Evolutionary conservation across 2,888 invertebrate species (phyloP).

Genomic region (Teinopalpus imperialis): DNA sequence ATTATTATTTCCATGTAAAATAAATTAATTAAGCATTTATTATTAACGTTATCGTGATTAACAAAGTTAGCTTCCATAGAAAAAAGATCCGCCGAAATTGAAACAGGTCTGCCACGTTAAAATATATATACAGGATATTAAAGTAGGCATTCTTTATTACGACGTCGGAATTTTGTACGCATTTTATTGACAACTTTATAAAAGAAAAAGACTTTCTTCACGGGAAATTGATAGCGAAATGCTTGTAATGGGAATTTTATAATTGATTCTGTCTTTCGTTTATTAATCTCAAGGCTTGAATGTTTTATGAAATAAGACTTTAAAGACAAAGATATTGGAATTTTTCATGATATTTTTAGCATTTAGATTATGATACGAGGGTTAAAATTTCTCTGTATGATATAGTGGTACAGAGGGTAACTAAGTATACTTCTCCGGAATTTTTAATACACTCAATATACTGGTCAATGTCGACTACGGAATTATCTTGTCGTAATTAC

Average conservation of each 20-base stretch:
- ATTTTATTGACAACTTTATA: conserved; percentile 64
- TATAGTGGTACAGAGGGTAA: no score
- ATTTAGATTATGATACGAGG: no score
- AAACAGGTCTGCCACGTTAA: conserved; percentile 23
- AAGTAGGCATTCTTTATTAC: conserved; percentile 44
- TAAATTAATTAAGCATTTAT: no score
- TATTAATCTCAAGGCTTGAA: conserved; percentile 20
- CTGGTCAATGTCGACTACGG: no score
- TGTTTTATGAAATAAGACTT: conserved; percentile 19
- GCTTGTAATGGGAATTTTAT: conserved; percentile 50
- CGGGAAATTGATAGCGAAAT: conserved; percentile 62
- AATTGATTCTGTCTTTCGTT: conserved; percentile 59
- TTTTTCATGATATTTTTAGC: conserved; percentile 1
- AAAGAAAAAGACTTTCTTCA: conserved; percentile 59
- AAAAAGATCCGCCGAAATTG: no score
- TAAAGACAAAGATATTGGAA: conserved; percentile 17
- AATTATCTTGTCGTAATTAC: no score
- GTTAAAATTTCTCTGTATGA: no score
- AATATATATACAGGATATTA: conserved; percentile 33
- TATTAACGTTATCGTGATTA: no score
- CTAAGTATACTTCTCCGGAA: no score
- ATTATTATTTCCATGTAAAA: no score
- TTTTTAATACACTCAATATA: no score
- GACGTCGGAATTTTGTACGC: conserved; percentile 47
- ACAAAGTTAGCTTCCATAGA: no score